Base-by-base conservation (phyloP, 2,797 vertebrate species). In the Pangasius mekongensis region DNA sequence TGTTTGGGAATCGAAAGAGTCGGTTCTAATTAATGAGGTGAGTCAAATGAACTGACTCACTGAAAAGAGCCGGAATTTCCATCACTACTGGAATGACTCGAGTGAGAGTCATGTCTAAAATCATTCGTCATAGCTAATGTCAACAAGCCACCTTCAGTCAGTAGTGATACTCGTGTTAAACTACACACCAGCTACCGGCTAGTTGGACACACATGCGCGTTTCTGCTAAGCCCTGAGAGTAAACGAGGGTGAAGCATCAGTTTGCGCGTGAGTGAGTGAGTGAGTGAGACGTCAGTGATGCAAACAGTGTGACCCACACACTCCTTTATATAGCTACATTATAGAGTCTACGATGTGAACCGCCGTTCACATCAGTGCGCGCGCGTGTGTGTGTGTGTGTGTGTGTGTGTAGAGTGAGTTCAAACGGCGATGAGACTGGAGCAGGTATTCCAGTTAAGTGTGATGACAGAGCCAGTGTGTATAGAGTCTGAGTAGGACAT, bases 41-140 rank as follows among this genome's bases (percentile, higher is more conserved):
- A 78, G 11, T 80, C 54, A 22, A 36, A 81, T 81, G 77, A 81
- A 81, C 16, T 7, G 78, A 58, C 8, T 58, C 52, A 81, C 74
- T 49, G 2, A 52, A 49, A 52, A n/a, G 9, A 24, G 24, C 9
- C 22, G 20, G n/a, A 11, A 47, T 13, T 74, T 13, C 22, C 8
- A 18, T 5, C 64, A 14, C 3, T 39, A 22, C 18, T 9, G 69
- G 13, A 22, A 20, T 24, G 24, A 27, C 22, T 43, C 6, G 36
- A 20, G 49, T 33, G 49, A 56, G 3, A 56, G 7, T 2, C n/a
- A 5, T 5, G 52, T 54, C n/a, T 77, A n/a, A 30, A 56, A 16
- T 13, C 3, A 47, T 8, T 1, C 4, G 7, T 33, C 8, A 30
- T 3, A 16, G 43, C 27, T 8, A 16, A 52, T 1, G 27, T 30